Evolutionary conservation across 2,113 vertebrate genomes (phyloP).

Genomic region (Alouatta palliata): DNA sequence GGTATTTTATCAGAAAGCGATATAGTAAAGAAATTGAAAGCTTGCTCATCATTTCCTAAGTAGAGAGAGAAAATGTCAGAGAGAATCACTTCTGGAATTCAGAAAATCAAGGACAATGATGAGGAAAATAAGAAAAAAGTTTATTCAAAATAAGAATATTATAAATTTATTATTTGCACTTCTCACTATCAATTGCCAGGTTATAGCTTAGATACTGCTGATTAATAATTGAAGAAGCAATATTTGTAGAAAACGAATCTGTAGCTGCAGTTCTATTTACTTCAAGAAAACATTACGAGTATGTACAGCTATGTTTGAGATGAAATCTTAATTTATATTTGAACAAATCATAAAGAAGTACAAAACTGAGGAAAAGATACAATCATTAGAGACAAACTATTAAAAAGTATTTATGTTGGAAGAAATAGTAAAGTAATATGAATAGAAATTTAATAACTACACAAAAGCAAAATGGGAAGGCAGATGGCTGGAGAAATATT

Average conservation of each 20-base stretch:
- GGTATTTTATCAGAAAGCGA: background rate
- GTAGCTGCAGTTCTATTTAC: rapidly evolving
- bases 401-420: background rate
- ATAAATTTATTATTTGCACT: background rate
- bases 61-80: background rate
- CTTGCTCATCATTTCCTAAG: background rate
- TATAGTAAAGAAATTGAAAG: background rate
- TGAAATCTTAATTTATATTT: conserved; percentile 9
- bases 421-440: background rate
- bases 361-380: background rate
- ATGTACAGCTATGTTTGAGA: background rate
- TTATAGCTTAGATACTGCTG: background rate
- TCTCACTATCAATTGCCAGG: background rate
- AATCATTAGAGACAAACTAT: background rate
- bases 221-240: background rate
- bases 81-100: background rate
- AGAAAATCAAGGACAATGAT: background rate
- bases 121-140: background rate
- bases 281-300: background rate
- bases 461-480: background rate
- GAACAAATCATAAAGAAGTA: background rate
- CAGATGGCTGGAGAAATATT: background rate
- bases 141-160: background rate
- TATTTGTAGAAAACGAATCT: background rate
- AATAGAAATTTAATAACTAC: background rate